A percentile compares a stretch with the other conserved stretches of the same genome.
Conservation (phyloP, 2,888 invertebrate genomes). For the Mythimna lalbum region DNA sequence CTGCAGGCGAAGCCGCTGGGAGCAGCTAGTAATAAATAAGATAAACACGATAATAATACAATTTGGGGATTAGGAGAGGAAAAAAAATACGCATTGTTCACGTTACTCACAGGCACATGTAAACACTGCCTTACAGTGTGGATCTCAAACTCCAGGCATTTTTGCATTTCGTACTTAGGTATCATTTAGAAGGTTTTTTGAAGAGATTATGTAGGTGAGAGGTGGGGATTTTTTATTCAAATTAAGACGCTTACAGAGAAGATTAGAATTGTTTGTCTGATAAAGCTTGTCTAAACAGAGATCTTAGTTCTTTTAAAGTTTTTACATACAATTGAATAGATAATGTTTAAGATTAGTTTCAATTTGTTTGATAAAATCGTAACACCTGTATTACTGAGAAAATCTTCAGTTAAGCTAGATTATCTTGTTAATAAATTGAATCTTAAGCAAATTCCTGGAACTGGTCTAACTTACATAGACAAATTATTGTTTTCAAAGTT, state of each 20-base stretch:
- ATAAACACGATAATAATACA: too few relatives aligned
- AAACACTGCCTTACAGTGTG: slow-evolving; percentile 21
- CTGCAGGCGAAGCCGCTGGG: too few relatives aligned
- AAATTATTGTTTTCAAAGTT: too few relatives aligned
- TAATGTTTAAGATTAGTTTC: slow-evolving; percentile 10
- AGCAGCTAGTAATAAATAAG: too few relatives aligned
- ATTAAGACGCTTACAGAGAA: slow-evolving; percentile 18
- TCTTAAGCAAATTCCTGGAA: too few relatives aligned
- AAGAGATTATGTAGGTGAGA: slow-evolving; percentile 44
- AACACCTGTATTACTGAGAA: background rate
- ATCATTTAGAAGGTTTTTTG: slow-evolving; percentile 51
- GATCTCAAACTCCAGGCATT: slow-evolving; percentile 41
- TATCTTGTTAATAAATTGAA: background rate
- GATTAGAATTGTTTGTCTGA: slow-evolving; percentile 28
- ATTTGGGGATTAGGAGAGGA: too few relatives aligned
- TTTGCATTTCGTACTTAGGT: slow-evolving; percentile 55
- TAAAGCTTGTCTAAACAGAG: slow-evolving; percentile 18
- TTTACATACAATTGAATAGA: slow-evolving; percentile 26
- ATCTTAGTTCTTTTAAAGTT: slow-evolving; percentile 30
- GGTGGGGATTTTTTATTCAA: slow-evolving; percentile 41
- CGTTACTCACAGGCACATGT: background rate
- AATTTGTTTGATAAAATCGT: slow-evolving; percentile 8
- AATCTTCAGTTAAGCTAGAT: background rate
- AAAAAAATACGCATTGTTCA: background rate
- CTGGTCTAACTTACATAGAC: too few relatives aligned